Percentiles rank a stretch among this genome's conserved stretches.
Conservation (phyloP, 2,888 invertebrate species). For the Stratiomys singularior region DNA sequence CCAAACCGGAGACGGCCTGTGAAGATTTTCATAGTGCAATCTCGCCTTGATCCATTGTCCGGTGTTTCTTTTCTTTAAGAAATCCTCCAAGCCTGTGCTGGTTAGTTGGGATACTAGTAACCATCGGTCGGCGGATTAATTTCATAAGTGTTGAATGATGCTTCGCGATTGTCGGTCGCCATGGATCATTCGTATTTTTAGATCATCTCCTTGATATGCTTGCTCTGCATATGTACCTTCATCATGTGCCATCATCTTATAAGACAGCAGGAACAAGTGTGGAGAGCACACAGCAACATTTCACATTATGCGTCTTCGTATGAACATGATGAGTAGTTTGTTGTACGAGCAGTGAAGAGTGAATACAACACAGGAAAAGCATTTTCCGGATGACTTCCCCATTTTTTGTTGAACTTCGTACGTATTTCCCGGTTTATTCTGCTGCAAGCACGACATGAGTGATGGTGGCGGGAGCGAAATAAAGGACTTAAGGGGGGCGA, state of each 20-base stretch:
- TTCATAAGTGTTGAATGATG: slow-evolving; percentile 16
- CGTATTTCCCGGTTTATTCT: neutral
- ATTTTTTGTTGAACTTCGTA: neutral
- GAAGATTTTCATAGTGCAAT: neutral
- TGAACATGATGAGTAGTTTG: neutral
- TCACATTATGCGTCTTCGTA: neutral
- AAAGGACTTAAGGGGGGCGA: neutral
- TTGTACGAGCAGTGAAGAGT: neutral
- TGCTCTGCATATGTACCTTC: slow-evolving; percentile 7
- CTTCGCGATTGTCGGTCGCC: slow-evolving; percentile 23
- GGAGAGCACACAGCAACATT: neutral
- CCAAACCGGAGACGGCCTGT: neutral
- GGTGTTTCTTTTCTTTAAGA: neutral
- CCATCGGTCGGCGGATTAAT: neutral
- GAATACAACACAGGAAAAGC: neutral
- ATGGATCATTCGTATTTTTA: slow-evolving; percentile 28
- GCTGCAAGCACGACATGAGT: neutral
- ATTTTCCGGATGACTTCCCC: slow-evolving; percentile 32
- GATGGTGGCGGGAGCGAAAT: neutral
- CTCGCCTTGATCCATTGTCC: neutral
- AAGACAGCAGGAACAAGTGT: neutral
- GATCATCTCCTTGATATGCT: neutral
- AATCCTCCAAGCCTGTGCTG: neutral
- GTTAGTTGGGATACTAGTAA: too few relatives aligned
- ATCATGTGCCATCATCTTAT: neutral